Evolutionary conservation across 1,140 invertebrate genomes (phyloP), one percentile per base, ranked within the genome.

Genomic region (Sitobion miscanthi): DNA sequence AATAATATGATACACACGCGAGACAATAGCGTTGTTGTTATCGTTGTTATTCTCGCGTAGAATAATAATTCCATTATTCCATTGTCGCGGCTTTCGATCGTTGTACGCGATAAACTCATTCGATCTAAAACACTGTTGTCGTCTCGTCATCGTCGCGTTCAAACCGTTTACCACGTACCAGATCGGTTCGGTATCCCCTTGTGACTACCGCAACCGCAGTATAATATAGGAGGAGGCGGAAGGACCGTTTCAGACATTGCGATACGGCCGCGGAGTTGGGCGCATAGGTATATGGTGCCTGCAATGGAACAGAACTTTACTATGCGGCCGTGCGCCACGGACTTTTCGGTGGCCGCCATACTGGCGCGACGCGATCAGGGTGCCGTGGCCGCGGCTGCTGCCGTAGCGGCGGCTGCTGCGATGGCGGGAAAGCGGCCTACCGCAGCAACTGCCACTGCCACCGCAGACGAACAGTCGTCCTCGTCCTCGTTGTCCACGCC

Each of bases 271-370:
- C 21, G 62, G 20, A 54, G 52, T 91, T n/a, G 47, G 62, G 42
- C n/a, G 35, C 8, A 38, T 17, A 85, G 35, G 38, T 42, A 83
- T 88, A 93, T 93, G 93, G 93, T 93, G 25, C 93, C 93, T 87
- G 91, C 91, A 30, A 94, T 94, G 94, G 93, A 94, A 35, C 90
- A 94, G 52, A 90, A 94, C 45, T 93, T 93, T 62, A 90, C 93
- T 25, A 52, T 92, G 83, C 93, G 94, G 85, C 93, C 94, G 77
- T 90, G 96, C 95, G 97, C 98, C 94, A 98, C 98, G 94, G 98
- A 99, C 96, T 99, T 99, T 96, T 98, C 98, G 94, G 98, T 99
- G 95, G 98, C 98, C 52, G 98, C 98, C 90, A 98, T 99, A 94
- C 98, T 99, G 98, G 97, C 97, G 91, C 96, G 97, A 91, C 69